Evolutionary conservation across 2,888 invertebrate species (phyloP), one percentile per base, ranked within the genome.

Genomic region (Heterodera filipjevi): DNA sequence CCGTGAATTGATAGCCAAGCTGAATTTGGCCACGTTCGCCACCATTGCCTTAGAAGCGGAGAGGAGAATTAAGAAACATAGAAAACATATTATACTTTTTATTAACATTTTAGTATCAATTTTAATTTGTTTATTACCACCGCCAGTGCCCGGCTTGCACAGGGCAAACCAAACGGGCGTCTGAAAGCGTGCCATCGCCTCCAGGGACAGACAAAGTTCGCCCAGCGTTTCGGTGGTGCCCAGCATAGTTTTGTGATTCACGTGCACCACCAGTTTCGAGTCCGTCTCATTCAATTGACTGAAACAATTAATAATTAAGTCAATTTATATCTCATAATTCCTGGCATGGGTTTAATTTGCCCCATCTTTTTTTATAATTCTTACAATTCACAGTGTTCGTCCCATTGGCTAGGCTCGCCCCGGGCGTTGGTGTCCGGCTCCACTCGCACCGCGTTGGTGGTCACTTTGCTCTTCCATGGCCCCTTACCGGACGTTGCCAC

Each of bases 311-410:
- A 10, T 30, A 27, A 14, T 10, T 44, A 32, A 75, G 33, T 12
- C n/a, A 27, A 22, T 66, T 3, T 32, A 66, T n/a, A n/a, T n/a
- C n/a, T n/a, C n/a, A n/a, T n/a, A n/a, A n/a, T n/a, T n/a, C 27
- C 27, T 8, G 64, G 22, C 27, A 33, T 32, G n/a, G n/a, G n/a
- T n/a, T n/a, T n/a, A n/a, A n/a, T n/a, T n/a, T n/a, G n/a, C n/a
- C n/a, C n/a, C n/a, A n/a, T n/a, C n/a, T n/a, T n/a, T n/a, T n/a
- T n/a, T n/a, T 16, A 27, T 59, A 1, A 19, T 16, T 32, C 30
- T 32, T 71, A 86, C 86, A 87, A 87, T 85, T 87, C 87, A 53
- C 85, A 85, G 71, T 84, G 81, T 78, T 87, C 87, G 76, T 87
- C 85, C 87, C 87, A 87, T 73, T 82, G 30, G 79, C 77, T n/a